phyloP scores from a whole-genome alignment of 2,797 vertebrate genomes.

The Chelon labrosus region DNA sequence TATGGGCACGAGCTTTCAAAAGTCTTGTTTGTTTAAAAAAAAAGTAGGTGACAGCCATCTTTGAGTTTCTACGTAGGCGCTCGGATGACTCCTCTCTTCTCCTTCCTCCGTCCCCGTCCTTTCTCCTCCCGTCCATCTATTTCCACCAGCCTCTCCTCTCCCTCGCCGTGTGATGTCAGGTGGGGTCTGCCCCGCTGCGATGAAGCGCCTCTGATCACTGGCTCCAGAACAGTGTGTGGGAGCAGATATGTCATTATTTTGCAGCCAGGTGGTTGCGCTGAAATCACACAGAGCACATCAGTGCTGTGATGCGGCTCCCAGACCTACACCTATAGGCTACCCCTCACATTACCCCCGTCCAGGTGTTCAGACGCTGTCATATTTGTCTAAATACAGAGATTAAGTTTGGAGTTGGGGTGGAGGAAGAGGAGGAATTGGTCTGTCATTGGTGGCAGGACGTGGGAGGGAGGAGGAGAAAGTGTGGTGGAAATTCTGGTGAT shows the following conservation, averaged over 20 bases:
- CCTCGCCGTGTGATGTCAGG: slow-evolving; percentile 58
- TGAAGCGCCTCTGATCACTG: slow-evolving; percentile 51
- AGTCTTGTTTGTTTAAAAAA: not conserved
- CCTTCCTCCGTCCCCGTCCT: slow-evolving; percentile 12
- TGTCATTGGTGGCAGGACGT: slow-evolving; percentile 23
- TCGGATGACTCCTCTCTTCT: slow-evolving; percentile 28
- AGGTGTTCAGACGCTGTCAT: slow-evolving; percentile 66
- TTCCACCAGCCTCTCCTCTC: slow-evolving; percentile 31
- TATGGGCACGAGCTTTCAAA: slow-evolving; percentile 7
- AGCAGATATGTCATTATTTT: slow-evolving; percentile 79
- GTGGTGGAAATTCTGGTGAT: not conserved
- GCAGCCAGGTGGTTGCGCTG: slow-evolving; percentile 69
- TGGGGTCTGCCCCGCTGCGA: slow-evolving; percentile 65
- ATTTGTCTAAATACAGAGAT: slow-evolving; percentile 73
- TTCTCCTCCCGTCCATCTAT: slow-evolving; percentile 52
- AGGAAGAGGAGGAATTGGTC: slow-evolving; percentile 30
- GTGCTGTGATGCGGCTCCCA: slow-evolving; percentile 39
- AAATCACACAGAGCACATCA: slow-evolving; percentile 65
- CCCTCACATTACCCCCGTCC: slow-evolving; percentile 55
- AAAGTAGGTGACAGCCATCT: slow-evolving; percentile 26
- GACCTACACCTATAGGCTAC: slow-evolving; percentile 32
- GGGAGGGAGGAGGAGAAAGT: slow-evolving; percentile 10
- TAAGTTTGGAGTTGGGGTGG: slow-evolving; percentile 40
- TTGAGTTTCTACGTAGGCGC: slow-evolving; percentile 9
- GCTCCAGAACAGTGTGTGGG: slow-evolving; percentile 64